Conservation (phyloP, 2,113 vertebrate genomes). For the Sinocyclocheilus rhinocerous region DNA sequence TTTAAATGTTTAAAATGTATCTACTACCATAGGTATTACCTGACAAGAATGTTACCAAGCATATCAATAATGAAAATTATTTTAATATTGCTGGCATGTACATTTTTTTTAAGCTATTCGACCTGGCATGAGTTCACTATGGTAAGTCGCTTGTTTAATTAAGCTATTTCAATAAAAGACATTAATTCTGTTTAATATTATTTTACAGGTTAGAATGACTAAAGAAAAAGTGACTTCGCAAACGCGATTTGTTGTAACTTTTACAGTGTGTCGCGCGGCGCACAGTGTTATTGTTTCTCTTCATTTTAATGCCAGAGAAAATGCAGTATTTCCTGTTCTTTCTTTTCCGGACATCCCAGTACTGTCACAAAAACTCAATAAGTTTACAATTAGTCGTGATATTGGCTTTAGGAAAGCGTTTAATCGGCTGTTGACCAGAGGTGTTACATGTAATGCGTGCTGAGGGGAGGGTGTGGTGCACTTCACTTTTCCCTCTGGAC, state of each 20-base stretch:
- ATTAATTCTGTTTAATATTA: not conserved
- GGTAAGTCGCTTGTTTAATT: conserved; percentile 62
- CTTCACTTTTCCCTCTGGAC: not conserved
- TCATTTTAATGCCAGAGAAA: not conserved
- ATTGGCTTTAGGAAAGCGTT: not conserved
- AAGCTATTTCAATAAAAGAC: no score
- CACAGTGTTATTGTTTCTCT: not conserved
- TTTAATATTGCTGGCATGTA: not conserved
- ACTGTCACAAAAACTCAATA: not conserved
- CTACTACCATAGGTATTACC: not conserved
- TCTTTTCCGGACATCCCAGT: not conserved
- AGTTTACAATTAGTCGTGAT: not conserved
- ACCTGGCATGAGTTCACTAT: conserved; percentile 64
- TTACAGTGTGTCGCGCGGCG: not conserved
- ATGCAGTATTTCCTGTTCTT: not conserved
- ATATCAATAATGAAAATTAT: not conserved
- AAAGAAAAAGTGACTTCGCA: not conserved
- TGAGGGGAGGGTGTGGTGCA: not conserved
- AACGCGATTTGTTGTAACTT: not conserved
- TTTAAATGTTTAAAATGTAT: not conserved
- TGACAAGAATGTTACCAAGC: not conserved
- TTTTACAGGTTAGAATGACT: not conserved
- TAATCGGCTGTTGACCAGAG: not conserved
- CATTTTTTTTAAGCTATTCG: not conserved
- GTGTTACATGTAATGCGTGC: not conserved